phyloP scores from a whole-genome alignment of 1,140 invertebrate species.

The Pristionchus pacificus region DNA sequence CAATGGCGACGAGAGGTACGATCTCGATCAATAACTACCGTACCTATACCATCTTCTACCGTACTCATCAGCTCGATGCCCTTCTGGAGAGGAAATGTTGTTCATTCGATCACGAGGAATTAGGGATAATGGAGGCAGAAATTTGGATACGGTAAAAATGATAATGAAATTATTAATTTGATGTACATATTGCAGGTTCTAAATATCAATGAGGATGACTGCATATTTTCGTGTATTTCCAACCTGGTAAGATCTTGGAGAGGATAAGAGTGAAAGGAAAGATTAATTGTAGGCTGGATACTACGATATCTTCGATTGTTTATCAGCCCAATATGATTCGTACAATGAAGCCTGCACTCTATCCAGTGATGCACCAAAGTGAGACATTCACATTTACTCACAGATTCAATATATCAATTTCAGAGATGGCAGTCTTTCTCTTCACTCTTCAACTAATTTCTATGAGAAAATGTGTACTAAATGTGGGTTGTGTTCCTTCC shows the following conservation, averaged over 20 bases:
- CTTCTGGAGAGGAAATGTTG: not conserved
- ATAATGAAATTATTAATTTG: no score
- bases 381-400: not conserved
- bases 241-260: not conserved
- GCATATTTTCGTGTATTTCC: not conserved
- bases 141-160: not conserved
- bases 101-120: not conserved
- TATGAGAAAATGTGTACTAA: not conserved
- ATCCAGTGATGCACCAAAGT: not conserved
- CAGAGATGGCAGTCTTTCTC: not conserved
- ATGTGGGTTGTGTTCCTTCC: not conserved
- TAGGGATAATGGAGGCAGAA: not conserved
- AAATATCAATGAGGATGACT: not conserved
- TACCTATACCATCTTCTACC: not conserved
- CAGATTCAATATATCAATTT: not conserved
- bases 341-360: not conserved
- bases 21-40: no score
- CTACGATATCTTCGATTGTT: not conserved
- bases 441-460: not conserved
- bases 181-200: no score
- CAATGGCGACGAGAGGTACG: not conserved
- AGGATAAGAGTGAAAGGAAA: not conserved
- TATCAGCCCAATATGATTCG: not conserved
- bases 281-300: not conserved
- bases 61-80: not conserved